Evolutionary conservation across 1,140 invertebrate genomes (phyloP).

Genomic region (Rhagoletis pomonella): DNA sequence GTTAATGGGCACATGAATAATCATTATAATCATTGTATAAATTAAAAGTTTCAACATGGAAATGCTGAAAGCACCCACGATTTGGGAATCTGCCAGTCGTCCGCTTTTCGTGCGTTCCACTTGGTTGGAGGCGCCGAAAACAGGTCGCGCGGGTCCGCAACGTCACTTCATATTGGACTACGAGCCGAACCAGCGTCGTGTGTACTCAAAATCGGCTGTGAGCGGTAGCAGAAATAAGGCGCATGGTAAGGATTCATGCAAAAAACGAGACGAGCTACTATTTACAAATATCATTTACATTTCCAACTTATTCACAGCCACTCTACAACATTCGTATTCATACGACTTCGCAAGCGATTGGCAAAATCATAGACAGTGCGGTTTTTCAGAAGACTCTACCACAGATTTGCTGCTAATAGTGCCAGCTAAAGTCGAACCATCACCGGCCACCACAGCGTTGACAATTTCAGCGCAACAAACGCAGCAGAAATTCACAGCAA

Average conservation of each 20-base stretch:
- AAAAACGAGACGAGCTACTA: no score
- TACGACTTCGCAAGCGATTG: conserved; percentile 18
- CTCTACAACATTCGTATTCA: not conserved
- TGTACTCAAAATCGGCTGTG: not conserved
- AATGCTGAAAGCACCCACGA: conserved; percentile 61
- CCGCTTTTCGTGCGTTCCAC: conserved; percentile 72
- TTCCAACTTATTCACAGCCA: not conserved
- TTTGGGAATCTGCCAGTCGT: conserved; percentile 72
- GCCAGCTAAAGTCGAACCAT: conserved; percentile 16
- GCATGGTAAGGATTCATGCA: not conserved
- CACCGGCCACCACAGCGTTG: not conserved
- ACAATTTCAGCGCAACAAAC: conserved; percentile 29
- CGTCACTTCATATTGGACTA: conserved; percentile 72
- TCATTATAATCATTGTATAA: conserved; percentile 36
- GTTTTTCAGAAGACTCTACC: not conserved
- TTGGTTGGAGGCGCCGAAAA: conserved; percentile 65
- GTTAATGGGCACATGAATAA: conserved; percentile 15
- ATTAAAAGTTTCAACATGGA: conserved; percentile 15
- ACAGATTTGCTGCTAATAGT: conserved; percentile 49
- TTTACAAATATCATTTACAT: not conserved
- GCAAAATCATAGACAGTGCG: not conserved
- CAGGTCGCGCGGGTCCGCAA: conserved; percentile 60
- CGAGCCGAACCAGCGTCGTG: conserved; percentile 59
- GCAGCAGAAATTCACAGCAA: conserved; percentile 45
- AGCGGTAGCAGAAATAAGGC: conserved; percentile 15